Conservation (phyloP, 2,113 vertebrate genomes). For the Saguinus midas region DNA sequence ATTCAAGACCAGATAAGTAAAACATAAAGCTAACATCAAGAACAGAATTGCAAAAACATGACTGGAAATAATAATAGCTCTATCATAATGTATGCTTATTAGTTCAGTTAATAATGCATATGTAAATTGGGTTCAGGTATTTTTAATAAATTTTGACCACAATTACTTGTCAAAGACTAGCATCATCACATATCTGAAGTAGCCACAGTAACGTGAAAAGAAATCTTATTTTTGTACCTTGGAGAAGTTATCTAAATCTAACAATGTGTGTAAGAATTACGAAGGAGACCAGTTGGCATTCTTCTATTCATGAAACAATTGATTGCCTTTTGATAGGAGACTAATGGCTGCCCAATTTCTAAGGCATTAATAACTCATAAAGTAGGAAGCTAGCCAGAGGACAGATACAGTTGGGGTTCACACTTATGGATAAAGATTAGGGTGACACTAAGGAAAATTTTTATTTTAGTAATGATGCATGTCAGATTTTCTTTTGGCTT, state of each 20-base stretch:
- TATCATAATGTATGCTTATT: not conserved
- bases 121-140: not conserved
- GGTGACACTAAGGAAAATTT: not conserved
- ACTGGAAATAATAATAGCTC: not conserved
- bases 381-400: not conserved
- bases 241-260: not conserved
- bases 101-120: not conserved
- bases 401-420: not conserved
- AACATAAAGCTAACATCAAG: not conserved
- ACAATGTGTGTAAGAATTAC: not conserved
- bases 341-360: not conserved
- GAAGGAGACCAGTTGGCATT: not conserved
- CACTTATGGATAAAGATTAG: not conserved
- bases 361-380: not conserved
- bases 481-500: not conserved
- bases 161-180: not conserved
- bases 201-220: not conserved
- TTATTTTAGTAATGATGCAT: not conserved
- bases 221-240: not conserved
- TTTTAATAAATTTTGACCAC: not conserved
- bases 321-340: not conserved
- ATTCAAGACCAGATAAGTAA: slow-evolving; percentile 9
- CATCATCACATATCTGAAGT: not conserved
- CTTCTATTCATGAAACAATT: not conserved
- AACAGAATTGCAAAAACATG: slow-evolving; percentile 19